Percentiles rank a stretch among this genome's conserved stretches.
These are phyloP conservation scores for Aleiodes sp. DNA, from an alignment of 1,140 invertebrate genomes.

Conservation along the genomic window DNA sequence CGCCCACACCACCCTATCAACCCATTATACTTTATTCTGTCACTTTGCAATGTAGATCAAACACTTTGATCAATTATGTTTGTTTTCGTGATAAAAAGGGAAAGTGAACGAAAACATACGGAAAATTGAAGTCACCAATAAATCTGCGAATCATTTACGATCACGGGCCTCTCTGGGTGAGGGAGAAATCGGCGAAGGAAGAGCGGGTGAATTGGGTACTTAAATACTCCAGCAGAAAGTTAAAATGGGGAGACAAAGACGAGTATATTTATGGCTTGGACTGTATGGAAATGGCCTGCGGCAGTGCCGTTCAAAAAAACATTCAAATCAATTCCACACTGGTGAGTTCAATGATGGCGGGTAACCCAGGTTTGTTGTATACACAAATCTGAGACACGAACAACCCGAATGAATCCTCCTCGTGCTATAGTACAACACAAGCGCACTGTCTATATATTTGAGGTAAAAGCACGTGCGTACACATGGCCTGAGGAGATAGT, in stretches of 20 bases:
- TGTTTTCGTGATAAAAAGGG: too few relatives aligned
- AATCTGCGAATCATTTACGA: not conserved
- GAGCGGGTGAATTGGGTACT: not conserved
- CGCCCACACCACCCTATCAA: not conserved
- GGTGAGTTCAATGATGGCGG: constrained; percentile 59
- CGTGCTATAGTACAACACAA: constrained; percentile 1
- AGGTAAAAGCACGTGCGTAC: constrained; percentile 24
- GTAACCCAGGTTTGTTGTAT: constrained; percentile 61
- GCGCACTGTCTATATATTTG: constrained; percentile 12
- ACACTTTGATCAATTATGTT: not conserved
- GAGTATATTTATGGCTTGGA: not conserved
- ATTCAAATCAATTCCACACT: constrained; percentile 62
- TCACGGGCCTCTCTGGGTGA: not conserved
- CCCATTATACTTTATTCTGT: not conserved
- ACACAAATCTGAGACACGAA: constrained; percentile 49
- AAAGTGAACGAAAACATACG: too few relatives aligned
- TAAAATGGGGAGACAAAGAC: not conserved
- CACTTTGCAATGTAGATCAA: constrained; percentile 38
- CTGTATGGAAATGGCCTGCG: constrained; percentile 1
- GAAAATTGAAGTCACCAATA: too few relatives aligned
- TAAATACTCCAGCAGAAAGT: not conserved
- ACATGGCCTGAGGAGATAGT: constrained; percentile 28
- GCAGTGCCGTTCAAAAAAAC: constrained; percentile 59
- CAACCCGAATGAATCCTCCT: not conserved
- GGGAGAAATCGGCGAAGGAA: not conserved